Conservation (phyloP, 2,113 vertebrate genomes). For the Proterorhinus semilunaris region DNA sequence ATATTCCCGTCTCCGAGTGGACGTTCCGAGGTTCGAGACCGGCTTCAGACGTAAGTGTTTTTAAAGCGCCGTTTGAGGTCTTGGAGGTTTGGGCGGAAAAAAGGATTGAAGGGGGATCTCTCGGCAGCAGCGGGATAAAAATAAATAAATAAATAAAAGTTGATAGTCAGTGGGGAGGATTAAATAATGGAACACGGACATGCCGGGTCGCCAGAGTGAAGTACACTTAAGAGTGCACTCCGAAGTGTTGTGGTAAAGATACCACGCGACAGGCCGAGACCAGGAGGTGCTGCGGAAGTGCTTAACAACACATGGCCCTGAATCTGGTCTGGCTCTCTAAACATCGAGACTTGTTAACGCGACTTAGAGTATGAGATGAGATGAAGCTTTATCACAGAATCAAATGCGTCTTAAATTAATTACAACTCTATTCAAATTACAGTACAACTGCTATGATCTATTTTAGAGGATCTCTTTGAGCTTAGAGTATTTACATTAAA, state of each 20-base stretch:
- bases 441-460: too few species aligned
- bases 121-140: conserved; percentile 39
- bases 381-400: background rate
- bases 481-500: too few species aligned
- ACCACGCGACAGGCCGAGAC: conserved; percentile 46
- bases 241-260: conserved; percentile 62
- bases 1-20: conserved; percentile 44
- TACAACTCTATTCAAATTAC: too few species aligned
- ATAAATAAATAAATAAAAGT: too few species aligned
- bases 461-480: too few species aligned
- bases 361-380: background rate
- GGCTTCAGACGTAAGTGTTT: conserved; percentile 54
- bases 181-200: conserved; percentile 71
- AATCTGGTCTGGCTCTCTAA: conserved; percentile 47
- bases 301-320: conserved; percentile 45
- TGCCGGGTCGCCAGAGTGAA: conserved; percentile 60
- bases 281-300: conserved; percentile 44
- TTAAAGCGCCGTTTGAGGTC: conserved; percentile 58
- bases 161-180: conserved; percentile 64
- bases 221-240: conserved; percentile 69
- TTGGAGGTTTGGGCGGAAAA: conserved; percentile 31
- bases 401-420: too few species aligned
- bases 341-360: conserved; percentile 1
- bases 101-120: conserved; percentile 53
- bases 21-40: conserved; percentile 44